Evolutionary conservation across 2,888 invertebrate species (phyloP).

Genomic region (Ennomos fuscantarius): DNA sequence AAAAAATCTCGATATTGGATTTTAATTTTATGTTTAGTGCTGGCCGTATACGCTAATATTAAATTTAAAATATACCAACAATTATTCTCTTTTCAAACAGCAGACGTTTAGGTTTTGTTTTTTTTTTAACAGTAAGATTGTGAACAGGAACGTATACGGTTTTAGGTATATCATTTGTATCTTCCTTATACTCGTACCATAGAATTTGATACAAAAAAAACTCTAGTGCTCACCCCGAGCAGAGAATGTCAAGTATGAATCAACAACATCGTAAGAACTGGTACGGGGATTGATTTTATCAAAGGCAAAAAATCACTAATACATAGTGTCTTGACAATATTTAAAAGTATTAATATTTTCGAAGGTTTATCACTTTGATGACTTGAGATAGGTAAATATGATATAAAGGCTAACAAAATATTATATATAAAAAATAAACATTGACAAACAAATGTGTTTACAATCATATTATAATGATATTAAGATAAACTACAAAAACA

Average conservation of each 20-base stretch:
- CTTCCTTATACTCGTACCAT: constrained; percentile 59
- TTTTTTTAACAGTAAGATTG: constrained; percentile 17
- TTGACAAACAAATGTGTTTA: neutral
- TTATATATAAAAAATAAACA: neutral
- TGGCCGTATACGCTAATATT: constrained; percentile 1
- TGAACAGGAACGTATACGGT: constrained; percentile 41
- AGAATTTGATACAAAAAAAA: constrained; percentile 67
- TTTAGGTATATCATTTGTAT: constrained; percentile 44
- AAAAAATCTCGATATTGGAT: constrained; percentile 17
- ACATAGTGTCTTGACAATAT: too few species aligned
- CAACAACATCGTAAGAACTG: too few species aligned
- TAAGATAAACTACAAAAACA: constrained; percentile 11
- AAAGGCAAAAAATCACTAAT: too few species aligned
- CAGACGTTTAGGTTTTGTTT: neutral
- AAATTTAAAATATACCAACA: neutral
- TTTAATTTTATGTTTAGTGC: constrained; percentile 11
- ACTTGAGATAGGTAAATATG: too few species aligned
- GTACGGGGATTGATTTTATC: too few species aligned
- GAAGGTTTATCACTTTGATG: too few species aligned
- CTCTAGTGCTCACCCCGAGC: constrained; percentile 55
- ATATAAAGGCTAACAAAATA: neutral
- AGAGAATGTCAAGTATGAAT: constrained; percentile 59
- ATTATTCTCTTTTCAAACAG: neutral
- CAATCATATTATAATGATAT: constrained; percentile 10
- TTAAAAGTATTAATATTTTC: too few species aligned